These are phyloP conservation scores for Bufotes viridis DNA, from an alignment of 2,797 vertebrate species.

Conservation along the genomic window DNA sequence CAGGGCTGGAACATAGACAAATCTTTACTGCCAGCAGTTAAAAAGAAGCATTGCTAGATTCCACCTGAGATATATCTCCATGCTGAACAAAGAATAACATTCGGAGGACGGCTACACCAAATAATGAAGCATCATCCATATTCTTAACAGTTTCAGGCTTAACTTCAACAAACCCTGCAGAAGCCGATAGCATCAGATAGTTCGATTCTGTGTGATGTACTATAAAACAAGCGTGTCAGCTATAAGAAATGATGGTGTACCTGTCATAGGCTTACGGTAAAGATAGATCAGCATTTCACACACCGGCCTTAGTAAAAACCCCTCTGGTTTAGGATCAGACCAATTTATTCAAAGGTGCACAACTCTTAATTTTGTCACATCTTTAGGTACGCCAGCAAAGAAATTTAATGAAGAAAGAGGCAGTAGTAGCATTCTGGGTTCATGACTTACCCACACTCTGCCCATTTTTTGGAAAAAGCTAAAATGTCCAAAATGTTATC, in stretches of 20 bases:
- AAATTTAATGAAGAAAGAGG: no score
- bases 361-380: no score
- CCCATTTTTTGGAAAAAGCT: no score
- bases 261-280: not conserved
- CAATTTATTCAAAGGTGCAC: no score
- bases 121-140: slow-evolving; percentile 45
- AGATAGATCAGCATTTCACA: no score
- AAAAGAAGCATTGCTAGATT: slow-evolving; percentile 29
- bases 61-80: slow-evolving; percentile 23
- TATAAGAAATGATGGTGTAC: not conserved
- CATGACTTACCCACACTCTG: no score
- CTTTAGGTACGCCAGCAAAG: no score
- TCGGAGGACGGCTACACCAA: slow-evolving; percentile 36
- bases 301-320: no score
- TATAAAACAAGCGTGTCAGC: not conserved
- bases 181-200: slow-evolving; percentile 11
- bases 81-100: slow-evolving; percentile 42
- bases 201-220: slow-evolving; percentile 16
- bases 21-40: slow-evolving; percentile 45
- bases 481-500: no score
- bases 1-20: slow-evolving; percentile 25
- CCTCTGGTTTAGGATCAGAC: no score
- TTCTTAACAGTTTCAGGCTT: slow-evolving; percentile 34
- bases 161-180: slow-evolving; percentile 1
- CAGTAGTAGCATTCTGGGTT: no score